Evolutionary conservation across 2,113 vertebrate genomes (phyloP).

Genomic region (Grammomys surdaster): DNA sequence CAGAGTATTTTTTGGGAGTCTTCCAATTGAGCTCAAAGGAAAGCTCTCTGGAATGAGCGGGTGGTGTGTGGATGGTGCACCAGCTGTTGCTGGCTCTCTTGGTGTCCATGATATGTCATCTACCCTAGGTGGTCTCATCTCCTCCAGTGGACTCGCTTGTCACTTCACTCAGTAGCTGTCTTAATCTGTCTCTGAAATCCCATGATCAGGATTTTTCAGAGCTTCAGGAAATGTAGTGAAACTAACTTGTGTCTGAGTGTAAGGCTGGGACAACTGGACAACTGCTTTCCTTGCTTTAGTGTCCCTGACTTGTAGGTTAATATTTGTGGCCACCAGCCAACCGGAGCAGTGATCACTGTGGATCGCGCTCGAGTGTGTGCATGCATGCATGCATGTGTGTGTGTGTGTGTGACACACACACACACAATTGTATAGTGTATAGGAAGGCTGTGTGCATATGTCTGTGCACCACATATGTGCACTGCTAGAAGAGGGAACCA

Average conservation of each 20-base stretch:
- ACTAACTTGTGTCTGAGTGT: not conserved
- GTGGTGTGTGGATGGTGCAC: not conserved
- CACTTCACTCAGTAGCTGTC: not conserved
- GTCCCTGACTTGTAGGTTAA: not conserved
- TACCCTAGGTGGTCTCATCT: not conserved
- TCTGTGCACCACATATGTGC: not conserved
- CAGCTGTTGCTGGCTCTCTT: constrained; percentile 58
- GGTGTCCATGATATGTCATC: rapidly evolving
- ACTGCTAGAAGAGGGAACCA: not conserved
- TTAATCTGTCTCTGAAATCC: not conserved
- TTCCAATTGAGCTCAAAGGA: constrained; percentile 57
- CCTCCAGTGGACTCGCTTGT: not conserved
- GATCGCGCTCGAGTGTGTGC: not conserved
- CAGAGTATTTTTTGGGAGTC: constrained; percentile 63
- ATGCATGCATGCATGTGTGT: not conserved
- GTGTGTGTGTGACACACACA: not conserved
- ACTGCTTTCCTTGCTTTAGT: not conserved
- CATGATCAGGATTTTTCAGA: not conserved
- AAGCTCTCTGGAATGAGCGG: not conserved
- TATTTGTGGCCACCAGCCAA: not conserved
- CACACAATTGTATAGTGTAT: not conserved
- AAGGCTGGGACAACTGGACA: not conserved
- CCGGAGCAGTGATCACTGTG: not conserved
- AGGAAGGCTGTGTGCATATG: not conserved
- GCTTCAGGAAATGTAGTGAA: not conserved